Evolutionary conservation across 2,113 vertebrate species (phyloP).

Genomic region (Ascaphus truei): DNA sequence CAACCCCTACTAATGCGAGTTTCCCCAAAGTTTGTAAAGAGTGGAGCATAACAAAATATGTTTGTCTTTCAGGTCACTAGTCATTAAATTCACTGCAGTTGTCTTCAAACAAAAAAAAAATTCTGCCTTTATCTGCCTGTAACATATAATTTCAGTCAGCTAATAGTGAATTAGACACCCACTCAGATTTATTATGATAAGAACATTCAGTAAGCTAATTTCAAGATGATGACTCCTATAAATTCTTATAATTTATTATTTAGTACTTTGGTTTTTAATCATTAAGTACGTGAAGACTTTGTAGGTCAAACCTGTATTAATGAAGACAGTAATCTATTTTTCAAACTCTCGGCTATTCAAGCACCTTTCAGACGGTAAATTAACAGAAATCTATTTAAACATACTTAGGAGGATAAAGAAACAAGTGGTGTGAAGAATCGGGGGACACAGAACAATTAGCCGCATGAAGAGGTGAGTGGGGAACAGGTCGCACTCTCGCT

Average conservation of each 20-base stretch:
- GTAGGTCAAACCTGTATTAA: slow-evolving; percentile 85
- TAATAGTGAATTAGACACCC: slow-evolving; percentile 80
- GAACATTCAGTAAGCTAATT: slow-evolving; percentile 82
- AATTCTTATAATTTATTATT: slow-evolving; percentile 88
- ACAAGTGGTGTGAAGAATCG: slow-evolving; percentile 30
- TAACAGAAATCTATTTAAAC: slow-evolving; percentile 75
- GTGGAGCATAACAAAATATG: slow-evolving; percentile 33
- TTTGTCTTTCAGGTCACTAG: slow-evolving; percentile 57
- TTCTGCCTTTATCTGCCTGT: slow-evolving; percentile 54
- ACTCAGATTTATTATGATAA: slow-evolving; percentile 84
- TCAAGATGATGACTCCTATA: slow-evolving; percentile 84
- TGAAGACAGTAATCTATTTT: slow-evolving; percentile 83
- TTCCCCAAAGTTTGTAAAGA: slow-evolving; percentile 49
- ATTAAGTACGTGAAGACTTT: slow-evolving; percentile 81
- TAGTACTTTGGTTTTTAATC: slow-evolving; percentile 82
- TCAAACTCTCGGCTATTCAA: slow-evolving; percentile 69
- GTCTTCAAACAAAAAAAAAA: slow-evolving; percentile 74
- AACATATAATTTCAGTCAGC: slow-evolving; percentile 81
- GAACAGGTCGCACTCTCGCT: too few species aligned
- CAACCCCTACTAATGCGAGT: slow-evolving; percentile 5
- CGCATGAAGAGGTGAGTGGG: too few species aligned
- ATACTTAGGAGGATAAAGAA: slow-evolving; percentile 65
- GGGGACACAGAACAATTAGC: too few species aligned
- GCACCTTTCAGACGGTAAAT: slow-evolving; percentile 78
- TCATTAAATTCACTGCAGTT: slow-evolving; percentile 75